A percentile compares a stretch with the other conserved stretches of the same genome.
Conservation (phyloP, 2,797 vertebrate species). For the Gila robusta region DNA sequence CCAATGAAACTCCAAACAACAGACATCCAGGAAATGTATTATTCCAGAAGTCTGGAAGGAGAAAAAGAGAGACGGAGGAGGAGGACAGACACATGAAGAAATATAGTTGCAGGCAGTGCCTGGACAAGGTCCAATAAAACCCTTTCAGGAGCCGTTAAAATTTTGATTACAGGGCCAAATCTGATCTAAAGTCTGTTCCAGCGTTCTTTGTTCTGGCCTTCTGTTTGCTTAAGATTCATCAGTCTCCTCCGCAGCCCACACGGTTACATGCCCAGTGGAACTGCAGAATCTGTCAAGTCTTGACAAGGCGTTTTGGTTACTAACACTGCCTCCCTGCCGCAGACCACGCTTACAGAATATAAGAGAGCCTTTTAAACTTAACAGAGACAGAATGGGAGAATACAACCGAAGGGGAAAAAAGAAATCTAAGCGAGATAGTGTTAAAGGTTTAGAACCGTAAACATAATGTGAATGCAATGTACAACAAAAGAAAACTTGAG, state of each 20-base stretch:
- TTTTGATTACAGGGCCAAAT: conserved; percentile 63
- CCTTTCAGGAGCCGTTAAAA: conserved; percentile 53
- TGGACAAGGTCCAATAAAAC: conserved; percentile 51
- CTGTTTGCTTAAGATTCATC: conserved; percentile 58
- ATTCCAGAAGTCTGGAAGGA: conserved; percentile 46
- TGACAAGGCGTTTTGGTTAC: conserved; percentile 58
- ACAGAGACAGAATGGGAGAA: conserved; percentile 30
- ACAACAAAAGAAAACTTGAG: not conserved
- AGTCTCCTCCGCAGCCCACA: conserved; percentile 54
- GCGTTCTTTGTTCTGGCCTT: conserved; percentile 55
- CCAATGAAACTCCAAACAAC: conserved; percentile 39
- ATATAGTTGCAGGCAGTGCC: conserved; percentile 24
- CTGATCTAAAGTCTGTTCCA: conserved; percentile 54
- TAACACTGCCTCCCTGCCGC: conserved; percentile 48
- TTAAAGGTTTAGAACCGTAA: not conserved
- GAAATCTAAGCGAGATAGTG: not conserved
- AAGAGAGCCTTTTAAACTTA: conserved; percentile 22
- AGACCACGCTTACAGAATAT: conserved; percentile 52
- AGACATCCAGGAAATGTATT: conserved; percentile 44
- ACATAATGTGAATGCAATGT: not conserved
- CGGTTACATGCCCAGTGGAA: conserved; percentile 59
- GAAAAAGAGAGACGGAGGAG: conserved; percentile 23
- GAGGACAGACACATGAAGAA: conserved; percentile 27
- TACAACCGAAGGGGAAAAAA: conserved; percentile 23
- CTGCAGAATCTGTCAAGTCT: conserved; percentile 59